Evolutionary conservation across 2,888 invertebrate genomes (phyloP), one percentile per base, ranked within the genome.

Genomic region (Pandemis cinnamomeana): DNA sequence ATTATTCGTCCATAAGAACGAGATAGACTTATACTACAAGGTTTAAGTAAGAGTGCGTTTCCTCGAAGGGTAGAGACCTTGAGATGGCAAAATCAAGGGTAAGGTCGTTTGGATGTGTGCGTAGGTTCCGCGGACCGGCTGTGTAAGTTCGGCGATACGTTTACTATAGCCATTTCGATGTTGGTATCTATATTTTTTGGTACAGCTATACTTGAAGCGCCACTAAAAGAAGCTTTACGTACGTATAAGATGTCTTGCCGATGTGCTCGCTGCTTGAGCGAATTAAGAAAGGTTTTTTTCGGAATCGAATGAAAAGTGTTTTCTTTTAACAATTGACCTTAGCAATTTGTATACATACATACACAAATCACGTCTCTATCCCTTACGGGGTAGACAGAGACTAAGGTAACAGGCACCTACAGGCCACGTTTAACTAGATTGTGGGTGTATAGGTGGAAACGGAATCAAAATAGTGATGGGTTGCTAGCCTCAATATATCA

Each of bases 81-180:
- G 94, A 94, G 93, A 91, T 90, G 89, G 93, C 92, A 91, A 93
- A 93, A 94, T 94, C 94, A 94, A 94, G 94, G 94, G 93, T 94
- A 94, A 94, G 83, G 87, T 81, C 82, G 78, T 86, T 84, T 77
- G 80, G 67, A 76, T 84, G 93, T 92, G 91, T 91, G 93, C 81
- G 89, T 86, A 81, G 81, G 77, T 80, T 78, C 82, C 81, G 82
- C 81, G 84, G 84, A 81, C 82, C 82, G 85, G 83, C 75, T 76
- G 76, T 82, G 79, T 87, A 87, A 88, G 86, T 87, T 84, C 80
- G 80, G 80, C 80, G 81, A 76, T 78, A 78, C 69, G 74, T 68
- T 78, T 71, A 74, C 77, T 76, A 71, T 79, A 79, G 72, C 75
- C 71, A 72, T 67, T 64, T 76, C 78, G 67, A 78, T 72, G 70